These are phyloP conservation scores for Scrobipalpa atriplicella DNA, from an alignment of 2,888 invertebrate species.

Conservation along the genomic window DNA sequence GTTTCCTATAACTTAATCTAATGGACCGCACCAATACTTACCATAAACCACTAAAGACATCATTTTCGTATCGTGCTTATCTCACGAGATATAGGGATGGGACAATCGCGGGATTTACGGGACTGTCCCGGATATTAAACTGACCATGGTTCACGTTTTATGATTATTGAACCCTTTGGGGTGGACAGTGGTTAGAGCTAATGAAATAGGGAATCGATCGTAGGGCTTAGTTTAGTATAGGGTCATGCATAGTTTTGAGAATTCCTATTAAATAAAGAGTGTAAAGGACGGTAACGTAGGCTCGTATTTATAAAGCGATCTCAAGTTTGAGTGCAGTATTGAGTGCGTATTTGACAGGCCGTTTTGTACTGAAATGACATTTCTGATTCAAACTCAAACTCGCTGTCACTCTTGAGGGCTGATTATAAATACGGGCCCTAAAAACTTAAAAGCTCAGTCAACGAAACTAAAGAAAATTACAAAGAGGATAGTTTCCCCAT, in stretches of 20 bases:
- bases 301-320: too few relatives aligned
- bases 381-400: too few relatives aligned
- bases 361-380: too few relatives aligned
- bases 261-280: too few relatives aligned
- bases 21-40: neutral
- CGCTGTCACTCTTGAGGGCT: too few relatives aligned
- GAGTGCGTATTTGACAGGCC: too few relatives aligned
- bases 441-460: too few relatives aligned
- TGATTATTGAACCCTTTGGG: neutral
- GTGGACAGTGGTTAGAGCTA: neutral
- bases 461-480: too few relatives aligned
- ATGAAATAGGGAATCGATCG: neutral
- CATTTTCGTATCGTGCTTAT: neutral
- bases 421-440: too few relatives aligned
- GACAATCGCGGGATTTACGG: neutral
- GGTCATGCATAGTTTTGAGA: neutral
- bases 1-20: neutral
- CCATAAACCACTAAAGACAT: neutral
- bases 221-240: neutral
- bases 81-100: neutral
- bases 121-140: conserved; percentile 1
- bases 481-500: too few relatives aligned
- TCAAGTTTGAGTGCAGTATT: too few relatives aligned
- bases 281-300: too few relatives aligned
- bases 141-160: neutral